Evolutionary conservation across 1,140 invertebrate genomes (phyloP).

Genomic region (Cyrtorhinus lividipennis): DNA sequence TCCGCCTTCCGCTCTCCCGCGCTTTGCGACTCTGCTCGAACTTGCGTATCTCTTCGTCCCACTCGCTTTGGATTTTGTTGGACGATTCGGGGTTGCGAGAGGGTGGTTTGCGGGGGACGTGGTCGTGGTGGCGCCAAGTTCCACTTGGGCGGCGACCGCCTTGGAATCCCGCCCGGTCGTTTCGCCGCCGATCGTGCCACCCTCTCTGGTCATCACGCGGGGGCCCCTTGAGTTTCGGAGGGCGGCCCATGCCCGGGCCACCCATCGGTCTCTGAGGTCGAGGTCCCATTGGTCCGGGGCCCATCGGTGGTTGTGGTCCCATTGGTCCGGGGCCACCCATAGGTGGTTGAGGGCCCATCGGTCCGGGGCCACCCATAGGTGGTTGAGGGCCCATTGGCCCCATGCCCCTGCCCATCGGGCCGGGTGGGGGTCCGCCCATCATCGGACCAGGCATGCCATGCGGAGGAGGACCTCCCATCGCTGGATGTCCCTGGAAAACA

Average conservation of each 20-base stretch:
- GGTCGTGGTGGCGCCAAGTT: not conserved
- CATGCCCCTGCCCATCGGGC: not conserved
- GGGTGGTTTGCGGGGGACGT: conserved; percentile 6
- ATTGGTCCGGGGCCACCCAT: not conserved
- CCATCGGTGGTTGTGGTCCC: not conserved
- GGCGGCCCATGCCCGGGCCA: too few species aligned
- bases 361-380: not conserved
- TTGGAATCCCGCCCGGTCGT: conserved; percentile 6
- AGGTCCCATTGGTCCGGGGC: not conserved
- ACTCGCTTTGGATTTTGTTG: conserved; percentile 20
- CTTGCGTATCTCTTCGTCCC: conserved; percentile 24
- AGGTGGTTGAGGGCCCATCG: not conserved
- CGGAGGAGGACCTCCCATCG: not conserved
- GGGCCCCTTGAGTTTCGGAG: not conserved
- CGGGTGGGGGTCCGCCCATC: not conserved
- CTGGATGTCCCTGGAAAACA: too few species aligned
- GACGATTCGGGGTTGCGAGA: not conserved
- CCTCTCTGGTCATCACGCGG: not conserved
- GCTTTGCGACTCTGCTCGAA: conserved; percentile 23
- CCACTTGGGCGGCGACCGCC: not conserved
- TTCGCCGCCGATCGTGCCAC: not conserved
- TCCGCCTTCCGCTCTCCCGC: conserved; percentile 8
- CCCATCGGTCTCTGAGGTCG: too few species aligned
- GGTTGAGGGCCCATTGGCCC: not conserved
- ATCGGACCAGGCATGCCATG: too few species aligned